These are phyloP conservation scores for Geopemphigus sp. DNA, from an alignment of 1,140 invertebrate genomes.

Conservation along the genomic window DNA sequence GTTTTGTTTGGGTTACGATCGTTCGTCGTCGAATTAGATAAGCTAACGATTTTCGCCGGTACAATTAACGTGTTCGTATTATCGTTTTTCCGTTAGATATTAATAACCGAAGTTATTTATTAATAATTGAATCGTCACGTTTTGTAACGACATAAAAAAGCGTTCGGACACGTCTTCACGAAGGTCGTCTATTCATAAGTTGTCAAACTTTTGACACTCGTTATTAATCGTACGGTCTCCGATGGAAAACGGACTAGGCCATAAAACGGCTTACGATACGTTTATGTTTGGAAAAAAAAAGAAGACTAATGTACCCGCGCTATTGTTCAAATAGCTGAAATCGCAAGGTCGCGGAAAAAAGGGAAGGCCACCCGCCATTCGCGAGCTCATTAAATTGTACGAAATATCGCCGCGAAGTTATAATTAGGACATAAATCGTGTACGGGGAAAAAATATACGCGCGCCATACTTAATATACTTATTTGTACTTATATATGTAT, in stretches of 20 bases:
- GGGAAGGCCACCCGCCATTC: conserved; percentile 27
- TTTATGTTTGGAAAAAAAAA: neutral
- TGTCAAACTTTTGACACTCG: conserved; percentile 34
- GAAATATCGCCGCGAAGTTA: conserved; percentile 17
- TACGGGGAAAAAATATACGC: neutral
- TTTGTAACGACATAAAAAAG: conserved; percentile 19
- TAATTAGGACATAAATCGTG: conserved; percentile 42
- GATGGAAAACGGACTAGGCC: conserved; percentile 3
- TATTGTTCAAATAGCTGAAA: conserved; percentile 44
- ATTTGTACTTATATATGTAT: too few relatives aligned
- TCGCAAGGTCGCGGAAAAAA: conserved; percentile 18
- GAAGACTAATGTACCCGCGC: conserved; percentile 16
- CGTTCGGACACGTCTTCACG: conserved; percentile 10
- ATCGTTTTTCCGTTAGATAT: too few relatives aligned
- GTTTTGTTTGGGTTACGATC: too few relatives aligned
- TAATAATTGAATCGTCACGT: conserved; percentile 27
- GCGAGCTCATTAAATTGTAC: conserved; percentile 14
- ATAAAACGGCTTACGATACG: neutral
- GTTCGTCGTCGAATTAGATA: too few relatives aligned
- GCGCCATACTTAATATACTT: too few relatives aligned
- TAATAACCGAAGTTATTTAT: neutral
- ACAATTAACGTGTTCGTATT: neutral
- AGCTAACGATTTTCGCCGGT: neutral
- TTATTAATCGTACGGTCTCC: conserved; percentile 35
- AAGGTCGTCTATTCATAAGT: conserved; percentile 35